Conservation (phyloP, 2,888 invertebrate genomes). For the Bombylius discolor region DNA sequence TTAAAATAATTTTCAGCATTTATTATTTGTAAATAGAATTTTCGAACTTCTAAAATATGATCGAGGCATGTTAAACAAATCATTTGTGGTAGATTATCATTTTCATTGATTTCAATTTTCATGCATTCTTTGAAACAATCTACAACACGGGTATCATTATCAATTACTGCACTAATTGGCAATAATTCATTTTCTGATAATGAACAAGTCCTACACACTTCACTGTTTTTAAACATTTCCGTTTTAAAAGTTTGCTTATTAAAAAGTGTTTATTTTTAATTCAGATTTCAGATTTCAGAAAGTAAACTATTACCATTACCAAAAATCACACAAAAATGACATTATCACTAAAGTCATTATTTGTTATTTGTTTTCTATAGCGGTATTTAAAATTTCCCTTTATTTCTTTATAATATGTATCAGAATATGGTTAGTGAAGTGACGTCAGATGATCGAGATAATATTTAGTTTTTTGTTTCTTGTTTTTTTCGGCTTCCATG, state of each 20-base stretch:
- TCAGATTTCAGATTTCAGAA: too few relatives aligned
- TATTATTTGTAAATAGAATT: slow-evolving; percentile 3
- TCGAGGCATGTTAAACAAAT: slow-evolving; percentile 6
- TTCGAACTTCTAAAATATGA: neutral
- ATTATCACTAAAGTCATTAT: too few relatives aligned
- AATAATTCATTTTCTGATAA: neutral
- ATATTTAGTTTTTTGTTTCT: too few relatives aligned
- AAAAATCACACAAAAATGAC: too few relatives aligned
- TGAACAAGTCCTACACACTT: slow-evolving; percentile 2
- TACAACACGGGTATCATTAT: neutral
- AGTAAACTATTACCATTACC: too few relatives aligned
- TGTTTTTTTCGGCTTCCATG: too few relatives aligned
- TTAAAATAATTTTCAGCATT: neutral
- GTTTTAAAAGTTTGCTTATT: neutral
- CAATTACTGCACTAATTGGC: neutral
- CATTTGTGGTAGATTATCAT: slow-evolving; percentile 3
- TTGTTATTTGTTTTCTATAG: too few relatives aligned
- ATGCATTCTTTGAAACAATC: slow-evolving; percentile 1
- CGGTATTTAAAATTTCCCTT: too few relatives aligned
- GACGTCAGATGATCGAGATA: too few relatives aligned
- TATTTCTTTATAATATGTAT: too few relatives aligned
- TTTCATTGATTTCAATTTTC: neutral
- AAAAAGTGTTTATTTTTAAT: too few relatives aligned
- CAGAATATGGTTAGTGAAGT: too few relatives aligned
- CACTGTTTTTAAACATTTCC: neutral